phyloP scores from a whole-genome alignment of 2,888 invertebrate species.

The Ethmia dodecea region DNA sequence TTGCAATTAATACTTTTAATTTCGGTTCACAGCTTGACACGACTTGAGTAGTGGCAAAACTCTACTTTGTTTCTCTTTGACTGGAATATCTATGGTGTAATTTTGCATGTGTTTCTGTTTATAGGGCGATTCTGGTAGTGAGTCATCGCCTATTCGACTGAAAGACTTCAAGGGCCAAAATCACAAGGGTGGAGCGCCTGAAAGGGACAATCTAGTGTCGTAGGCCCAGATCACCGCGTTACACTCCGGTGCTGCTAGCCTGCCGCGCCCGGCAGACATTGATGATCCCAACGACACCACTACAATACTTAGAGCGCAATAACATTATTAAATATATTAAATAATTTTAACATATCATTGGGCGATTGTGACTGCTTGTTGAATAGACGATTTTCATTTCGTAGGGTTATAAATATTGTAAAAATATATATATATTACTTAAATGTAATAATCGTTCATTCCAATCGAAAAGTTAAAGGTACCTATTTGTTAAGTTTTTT shows the following conservation, averaged over 20 bases:
- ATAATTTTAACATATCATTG: conserved; percentile 78
- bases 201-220: conserved; percentile 58
- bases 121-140: conserved; percentile 82
- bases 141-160: conserved; percentile 79
- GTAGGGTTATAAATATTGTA: conserved; percentile 72
- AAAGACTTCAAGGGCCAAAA: conserved; percentile 71
- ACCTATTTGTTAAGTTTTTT: conserved; percentile 78
- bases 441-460: conserved; percentile 74
- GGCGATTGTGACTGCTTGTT: conserved; percentile 78
- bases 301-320: conserved; percentile 63
- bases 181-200: conserved; percentile 52
- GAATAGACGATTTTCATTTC: conserved; percentile 66
- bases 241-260: conserved; percentile 13
- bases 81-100: too few species aligned
- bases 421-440: conserved; percentile 54
- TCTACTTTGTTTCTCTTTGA: too few species aligned
- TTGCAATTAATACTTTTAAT: too few species aligned
- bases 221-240: conserved; percentile 30
- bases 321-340: conserved; percentile 44
- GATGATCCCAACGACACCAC: conserved; percentile 11
- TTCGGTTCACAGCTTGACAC: too few species aligned
- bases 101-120: too few species aligned
- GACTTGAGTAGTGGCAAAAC: too few species aligned
- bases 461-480: conserved; percentile 75
- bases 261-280: conserved; percentile 1